These are phyloP conservation scores for Phalera bucephala DNA, from an alignment of 2,888 invertebrate genomes.

Conservation along the genomic window DNA sequence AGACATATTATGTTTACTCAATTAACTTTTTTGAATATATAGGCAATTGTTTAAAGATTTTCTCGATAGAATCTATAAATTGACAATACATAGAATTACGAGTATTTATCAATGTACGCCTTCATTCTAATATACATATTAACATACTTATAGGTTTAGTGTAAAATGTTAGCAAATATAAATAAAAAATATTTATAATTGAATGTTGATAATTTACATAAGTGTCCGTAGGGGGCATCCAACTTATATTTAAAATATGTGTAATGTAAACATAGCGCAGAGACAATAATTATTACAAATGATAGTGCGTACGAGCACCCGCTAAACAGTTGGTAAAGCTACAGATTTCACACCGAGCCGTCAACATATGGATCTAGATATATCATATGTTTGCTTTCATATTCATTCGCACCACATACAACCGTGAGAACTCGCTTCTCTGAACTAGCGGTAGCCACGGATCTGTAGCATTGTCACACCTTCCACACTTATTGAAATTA, in stretches of 20 bases:
- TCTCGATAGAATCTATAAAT: too few species aligned
- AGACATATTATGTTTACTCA: too few species aligned
- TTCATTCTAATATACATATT: too few species aligned
- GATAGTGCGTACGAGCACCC: constrained; percentile 73
- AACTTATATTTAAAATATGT: constrained; percentile 59
- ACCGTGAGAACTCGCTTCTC: constrained; percentile 74
- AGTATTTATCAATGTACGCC: too few species aligned
- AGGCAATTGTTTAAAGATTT: too few species aligned
- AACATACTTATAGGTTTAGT: too few species aligned
- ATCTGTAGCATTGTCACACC: constrained; percentile 71
- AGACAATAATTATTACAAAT: constrained; percentile 83
- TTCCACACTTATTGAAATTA: constrained; percentile 50
- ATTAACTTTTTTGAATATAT: too few species aligned
- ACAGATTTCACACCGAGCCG: constrained; percentile 82
- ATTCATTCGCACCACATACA: constrained; percentile 77
- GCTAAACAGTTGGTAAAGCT: constrained; percentile 82
- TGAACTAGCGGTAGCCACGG: constrained; percentile 66
- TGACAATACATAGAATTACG: too few species aligned
- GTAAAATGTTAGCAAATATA: too few species aligned
- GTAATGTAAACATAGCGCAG: constrained; percentile 74
- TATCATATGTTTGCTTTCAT: constrained; percentile 77
- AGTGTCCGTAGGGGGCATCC: constrained; percentile 48
- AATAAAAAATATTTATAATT: constrained; percentile 7
- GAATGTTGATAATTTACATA: constrained; percentile 38
- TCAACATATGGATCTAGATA: constrained; percentile 83